A percentile compares a stretch with the other conserved stretches of the same genome.
These are phyloP conservation scores for Tinea trinotella DNA, from an alignment of 2,888 invertebrate genomes.

Conservation along the genomic window DNA sequence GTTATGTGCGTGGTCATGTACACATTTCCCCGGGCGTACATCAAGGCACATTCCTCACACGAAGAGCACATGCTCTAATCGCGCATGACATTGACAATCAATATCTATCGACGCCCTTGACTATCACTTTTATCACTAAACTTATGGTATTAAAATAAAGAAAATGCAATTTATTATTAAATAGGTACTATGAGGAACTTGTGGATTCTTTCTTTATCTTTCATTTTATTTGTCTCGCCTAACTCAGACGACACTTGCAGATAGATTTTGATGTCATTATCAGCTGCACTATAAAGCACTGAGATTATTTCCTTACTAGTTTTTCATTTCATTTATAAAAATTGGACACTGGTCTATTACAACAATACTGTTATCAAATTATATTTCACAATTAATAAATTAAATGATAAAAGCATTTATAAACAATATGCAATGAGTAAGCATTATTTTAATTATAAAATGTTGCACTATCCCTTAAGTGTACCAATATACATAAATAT, in stretches of 20 bases:
- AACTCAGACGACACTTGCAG: slow-evolving; percentile 16
- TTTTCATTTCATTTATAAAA: neutral
- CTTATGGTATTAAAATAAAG: slow-evolving; percentile 60
- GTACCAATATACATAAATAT: slow-evolving; percentile 10
- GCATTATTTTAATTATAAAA: slow-evolving; percentile 7
- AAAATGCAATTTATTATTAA: slow-evolving; percentile 69
- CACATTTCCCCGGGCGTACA: slow-evolving; percentile 36
- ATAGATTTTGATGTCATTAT: slow-evolving; percentile 62
- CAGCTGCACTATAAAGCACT: slow-evolving; percentile 47
- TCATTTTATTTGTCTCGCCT: neutral
- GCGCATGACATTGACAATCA: slow-evolving; percentile 61
- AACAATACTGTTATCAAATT: slow-evolving; percentile 1
- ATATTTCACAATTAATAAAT: slow-evolving; percentile 3
- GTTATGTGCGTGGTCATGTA: neutral
- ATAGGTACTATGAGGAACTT: slow-evolving; percentile 73
- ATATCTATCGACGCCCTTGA: slow-evolving; percentile 30
- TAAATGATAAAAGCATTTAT: slow-evolving; percentile 16
- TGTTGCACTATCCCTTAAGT: slow-evolving; percentile 13
- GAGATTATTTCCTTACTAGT: slow-evolving; percentile 42
- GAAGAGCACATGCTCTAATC: slow-evolving; percentile 53
- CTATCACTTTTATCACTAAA: slow-evolving; percentile 38
- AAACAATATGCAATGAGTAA: slow-evolving; percentile 12
- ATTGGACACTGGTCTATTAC: slow-evolving; percentile 24
- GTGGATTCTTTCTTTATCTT: slow-evolving; percentile 48
- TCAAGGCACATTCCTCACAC: slow-evolving; percentile 72